A percentile compares a stretch with the other conserved stretches of the same genome.
phyloP scores from a whole-genome alignment of 2,888 invertebrate species.

The Rotaria macrura region DNA sequence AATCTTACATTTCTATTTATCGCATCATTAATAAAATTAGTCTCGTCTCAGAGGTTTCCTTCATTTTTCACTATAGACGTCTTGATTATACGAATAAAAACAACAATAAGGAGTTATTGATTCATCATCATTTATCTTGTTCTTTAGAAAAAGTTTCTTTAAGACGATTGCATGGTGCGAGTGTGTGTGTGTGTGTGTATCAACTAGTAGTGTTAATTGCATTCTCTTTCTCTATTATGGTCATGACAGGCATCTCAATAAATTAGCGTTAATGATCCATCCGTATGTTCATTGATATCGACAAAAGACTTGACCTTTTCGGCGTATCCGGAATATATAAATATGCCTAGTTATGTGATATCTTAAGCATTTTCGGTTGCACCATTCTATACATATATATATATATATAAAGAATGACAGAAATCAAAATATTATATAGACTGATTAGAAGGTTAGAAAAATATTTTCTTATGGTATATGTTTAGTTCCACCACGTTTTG shows the following conservation, averaged over 20 bases:
- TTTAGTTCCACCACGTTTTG: neutral
- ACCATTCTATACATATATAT: too few relatives aligned
- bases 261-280: constrained; percentile 8
- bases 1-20: neutral
- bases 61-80: neutral
- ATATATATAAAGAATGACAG: neutral
- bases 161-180: neutral
- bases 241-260: neutral
- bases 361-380: neutral
- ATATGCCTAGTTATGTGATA: neutral
- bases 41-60: neutral
- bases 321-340: neutral
- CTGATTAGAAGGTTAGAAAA: neutral
- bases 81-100: neutral
- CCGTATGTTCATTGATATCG: neutral
- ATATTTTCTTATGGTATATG: neutral
- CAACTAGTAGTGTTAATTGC: neutral
- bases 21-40: neutral
- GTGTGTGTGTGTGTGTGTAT: neutral
- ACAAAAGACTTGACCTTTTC: neutral
- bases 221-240: neutral
- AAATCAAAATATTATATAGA: neutral
- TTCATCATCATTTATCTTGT: neutral
- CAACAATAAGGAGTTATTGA: neutral
- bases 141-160: neutral